Evolutionary conservation across 2,888 invertebrate species (phyloP), one percentile per base, ranked within the genome.

Genomic region (Leptothorax acervorum): DNA sequence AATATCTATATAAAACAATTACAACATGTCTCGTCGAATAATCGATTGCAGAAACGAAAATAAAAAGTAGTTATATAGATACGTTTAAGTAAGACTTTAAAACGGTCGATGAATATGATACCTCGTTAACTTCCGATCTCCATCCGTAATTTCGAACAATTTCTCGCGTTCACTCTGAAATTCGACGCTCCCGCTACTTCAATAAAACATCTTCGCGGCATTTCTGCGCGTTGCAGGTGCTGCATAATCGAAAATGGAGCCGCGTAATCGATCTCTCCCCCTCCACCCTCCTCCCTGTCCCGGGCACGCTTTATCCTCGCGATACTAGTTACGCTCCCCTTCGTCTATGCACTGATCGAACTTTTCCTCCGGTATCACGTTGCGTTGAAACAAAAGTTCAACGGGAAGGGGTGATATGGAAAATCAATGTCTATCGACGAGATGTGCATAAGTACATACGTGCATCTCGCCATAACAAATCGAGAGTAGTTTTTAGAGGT

Each of bases 401-500:
- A 45, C 18, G 55, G 75, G 39, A 42, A 35, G 68, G 66, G 45
- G 35, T 35, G 78, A 86, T 88, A 86, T 86, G 88, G 88, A 83
- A 85, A 89, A 89, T 89, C 89, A 88, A 89, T 89, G 79, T 73
- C 51, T n/a, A 60, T 81, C 66, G 68, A 85, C 78, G 82, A 85
- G 87, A 66, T 75, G 83, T 84, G 23, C 23, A 23, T 23, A 23
- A 0, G 23, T 23, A 23, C 23, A 23, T 23, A 81, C 68, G 66
- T 76, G 60, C 66, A 66, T 68, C 39, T 39, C 51, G 6, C 4
- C 48, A 39, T n/a, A 70, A 79, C n/a, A 70, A 55, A 70, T 79
- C 79, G 18, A 55, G 51, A 68, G 12, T 65, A 60, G 28, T 68
- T 63, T 68, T 63, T 5, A 15, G 1, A 39, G n/a, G 2, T 31